Conservation (phyloP, 2,797 vertebrate species). For the Micromesistius poutassou region DNA sequence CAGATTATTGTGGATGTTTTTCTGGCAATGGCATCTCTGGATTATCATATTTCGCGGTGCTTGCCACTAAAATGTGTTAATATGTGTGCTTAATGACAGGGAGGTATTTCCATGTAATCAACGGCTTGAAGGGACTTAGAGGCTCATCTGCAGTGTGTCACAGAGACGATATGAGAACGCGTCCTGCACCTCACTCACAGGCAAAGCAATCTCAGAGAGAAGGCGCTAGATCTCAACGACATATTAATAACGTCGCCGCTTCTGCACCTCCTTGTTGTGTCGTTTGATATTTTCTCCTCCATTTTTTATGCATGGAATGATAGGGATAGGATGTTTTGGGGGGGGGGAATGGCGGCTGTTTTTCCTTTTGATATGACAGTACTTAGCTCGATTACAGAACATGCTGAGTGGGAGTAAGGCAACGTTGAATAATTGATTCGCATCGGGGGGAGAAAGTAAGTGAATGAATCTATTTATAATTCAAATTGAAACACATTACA, state of each 20-base stretch:
- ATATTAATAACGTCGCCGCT: conserved; percentile 24
- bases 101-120: not conserved
- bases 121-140: not conserved
- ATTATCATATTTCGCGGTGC: not conserved
- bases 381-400: conserved; percentile 57
- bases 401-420: conserved; percentile 54
- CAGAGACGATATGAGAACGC: conserved; percentile 16
- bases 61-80: not conserved
- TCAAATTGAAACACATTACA: conserved; percentile 59
- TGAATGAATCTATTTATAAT: conserved; percentile 55
- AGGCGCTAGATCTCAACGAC: conserved; percentile 25
- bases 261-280: conserved; percentile 19
- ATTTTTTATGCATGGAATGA: conserved; percentile 48
- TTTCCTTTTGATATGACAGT: conserved; percentile 58
- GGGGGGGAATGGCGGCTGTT: conserved; percentile 15
- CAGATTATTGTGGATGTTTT: not conserved
- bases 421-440: conserved; percentile 67
- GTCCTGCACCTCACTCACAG: conserved; percentile 13
- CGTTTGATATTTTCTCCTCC: conserved; percentile 29
- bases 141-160: not conserved
- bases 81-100: not conserved
- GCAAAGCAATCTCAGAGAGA: conserved; percentile 2
- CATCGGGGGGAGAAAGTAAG: conserved; percentile 44
- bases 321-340: conserved; percentile 46
- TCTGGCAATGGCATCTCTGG: not conserved